A percentile compares a stretch with the other conserved stretches of the same genome.
These are phyloP conservation scores for Drosophila tristis DNA, from an alignment of 1,140 invertebrate genomes.

Conservation along the genomic window DNA sequence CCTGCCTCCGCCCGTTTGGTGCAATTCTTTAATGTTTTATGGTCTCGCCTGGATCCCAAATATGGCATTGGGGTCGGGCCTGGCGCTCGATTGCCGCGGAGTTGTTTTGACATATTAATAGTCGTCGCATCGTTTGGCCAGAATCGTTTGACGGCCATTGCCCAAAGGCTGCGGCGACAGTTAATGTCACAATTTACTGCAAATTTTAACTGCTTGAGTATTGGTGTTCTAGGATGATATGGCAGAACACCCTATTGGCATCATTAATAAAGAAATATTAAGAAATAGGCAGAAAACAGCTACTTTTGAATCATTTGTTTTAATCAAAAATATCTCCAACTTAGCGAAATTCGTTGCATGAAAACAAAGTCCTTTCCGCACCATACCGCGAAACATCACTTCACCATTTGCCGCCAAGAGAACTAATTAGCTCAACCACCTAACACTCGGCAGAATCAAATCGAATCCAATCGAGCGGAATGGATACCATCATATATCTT, in stretches of 20 bases:
- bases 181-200: constrained; percentile 74
- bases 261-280: neutral
- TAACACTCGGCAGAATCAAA: constrained; percentile 37
- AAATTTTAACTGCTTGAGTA: constrained; percentile 24
- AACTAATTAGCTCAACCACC: constrained; percentile 34
- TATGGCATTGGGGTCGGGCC: constrained; percentile 51
- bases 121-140: constrained; percentile 17
- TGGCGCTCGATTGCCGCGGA: constrained; percentile 35
- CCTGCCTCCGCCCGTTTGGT: constrained; percentile 26
- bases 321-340: too few relatives aligned
- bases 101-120: constrained; percentile 81
- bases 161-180: constrained; percentile 36
- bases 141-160: constrained; percentile 55
- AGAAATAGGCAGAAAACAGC: too few relatives aligned
- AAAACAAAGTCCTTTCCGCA: too few relatives aligned
- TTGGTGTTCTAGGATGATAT: neutral
- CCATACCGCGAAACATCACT: neutral
- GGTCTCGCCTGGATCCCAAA: constrained; percentile 49
- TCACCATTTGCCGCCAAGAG: constrained; percentile 6
- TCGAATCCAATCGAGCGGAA: constrained; percentile 17
- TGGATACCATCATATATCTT: constrained; percentile 10
- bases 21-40: constrained; percentile 60
- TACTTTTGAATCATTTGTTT: too few relatives aligned
- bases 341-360: too few relatives aligned
- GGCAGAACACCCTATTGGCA: too few relatives aligned